Evolutionary conservation across 1,140 invertebrate genomes (phyloP), one percentile per base, ranked within the genome.

Genomic region (Myzus persicae): DNA sequence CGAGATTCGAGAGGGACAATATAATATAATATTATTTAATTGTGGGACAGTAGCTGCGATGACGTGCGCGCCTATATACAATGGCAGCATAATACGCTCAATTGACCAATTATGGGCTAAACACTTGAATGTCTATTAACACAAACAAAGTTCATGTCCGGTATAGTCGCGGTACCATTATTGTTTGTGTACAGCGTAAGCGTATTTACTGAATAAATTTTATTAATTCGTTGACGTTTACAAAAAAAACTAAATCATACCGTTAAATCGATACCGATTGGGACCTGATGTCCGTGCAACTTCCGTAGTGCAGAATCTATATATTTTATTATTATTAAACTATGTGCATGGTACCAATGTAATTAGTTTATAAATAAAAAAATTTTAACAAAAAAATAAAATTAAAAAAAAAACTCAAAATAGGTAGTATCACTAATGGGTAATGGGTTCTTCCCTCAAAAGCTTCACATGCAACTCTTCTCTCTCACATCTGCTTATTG

Each of bases 101-200:
- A 76, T 76, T 76, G 59, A 76, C 59, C 59, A 76, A 76, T 76
- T 76, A 76, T n/a, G 59, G 59, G n/a, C 59, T 76, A 76, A 76
- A 76, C 59, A 76, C 59, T 76, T n/a, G 36, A 67, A 76, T 76
- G 59, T 76, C 59, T 76, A 76, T 76, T 76, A 76, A 76, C 59
- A n/a, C 59, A 76, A 76, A 76, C 59, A 76, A 76, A 76, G 59
- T 76, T 76, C 59, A 36, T 76, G 59, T 76, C 59, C 59, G 59
- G 59, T 67, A 44, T 48, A 76, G 59, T n/a, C 31, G 31, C n/a
- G 59, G 59, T n/a, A n/a, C 59, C n/a, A 36, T n/a, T 76, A n/a
- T 76, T n/a, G 14, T 67, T 67, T 76, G n/a, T 76, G 31, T n/a
- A 18, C 14, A 76, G 22, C 59, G 31, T 76, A 24, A 51, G 48